A percentile compares a stretch with the other conserved stretches of the same genome.
Evolutionary conservation across 2,888 invertebrate species (phyloP).

Genomic region (Orthosia gracilis): DNA sequence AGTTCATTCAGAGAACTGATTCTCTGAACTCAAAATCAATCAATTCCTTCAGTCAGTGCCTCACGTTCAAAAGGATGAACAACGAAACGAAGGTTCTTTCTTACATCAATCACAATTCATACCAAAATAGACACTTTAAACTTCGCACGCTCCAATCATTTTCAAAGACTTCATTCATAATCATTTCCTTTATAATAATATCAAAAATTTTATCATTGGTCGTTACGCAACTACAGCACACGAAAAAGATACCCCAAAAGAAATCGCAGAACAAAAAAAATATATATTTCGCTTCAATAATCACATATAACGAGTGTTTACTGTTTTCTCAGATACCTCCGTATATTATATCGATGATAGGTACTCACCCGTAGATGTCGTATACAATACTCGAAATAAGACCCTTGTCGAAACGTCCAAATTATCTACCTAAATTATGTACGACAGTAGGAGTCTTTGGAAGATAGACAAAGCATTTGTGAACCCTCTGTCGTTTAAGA

Average conservation of each 20-base stretch:
- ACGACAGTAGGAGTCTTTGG: conserved; percentile 44
- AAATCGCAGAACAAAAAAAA: conserved; percentile 61
- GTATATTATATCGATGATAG: conserved; percentile 55
- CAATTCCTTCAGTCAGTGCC: neutral
- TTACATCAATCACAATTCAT: conserved; percentile 23
- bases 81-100: neutral
- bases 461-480: conserved; percentile 58
- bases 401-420: conserved; percentile 52
- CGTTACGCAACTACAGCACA: conserved; percentile 53
- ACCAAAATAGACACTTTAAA: conserved; percentile 36
- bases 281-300: conserved; percentile 69
- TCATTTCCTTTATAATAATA: conserved; percentile 35
- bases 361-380: conserved; percentile 42
- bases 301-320: conserved; percentile 72
- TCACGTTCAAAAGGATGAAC: neutral
- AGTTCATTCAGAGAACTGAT: no score
- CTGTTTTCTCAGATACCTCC: conserved; percentile 58
- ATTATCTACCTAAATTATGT: conserved; percentile 56
- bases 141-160: conserved; percentile 32
- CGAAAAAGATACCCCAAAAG: conserved; percentile 50
- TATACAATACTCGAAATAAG: conserved; percentile 48
- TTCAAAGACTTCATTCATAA: conserved; percentile 43
- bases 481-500: conserved; percentile 53
- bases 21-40: neutral
- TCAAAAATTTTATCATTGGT: conserved; percentile 59